These are phyloP conservation scores for Peromyscus maniculatus DNA, from an alignment of 2,113 vertebrate species.

Conservation along the genomic window DNA sequence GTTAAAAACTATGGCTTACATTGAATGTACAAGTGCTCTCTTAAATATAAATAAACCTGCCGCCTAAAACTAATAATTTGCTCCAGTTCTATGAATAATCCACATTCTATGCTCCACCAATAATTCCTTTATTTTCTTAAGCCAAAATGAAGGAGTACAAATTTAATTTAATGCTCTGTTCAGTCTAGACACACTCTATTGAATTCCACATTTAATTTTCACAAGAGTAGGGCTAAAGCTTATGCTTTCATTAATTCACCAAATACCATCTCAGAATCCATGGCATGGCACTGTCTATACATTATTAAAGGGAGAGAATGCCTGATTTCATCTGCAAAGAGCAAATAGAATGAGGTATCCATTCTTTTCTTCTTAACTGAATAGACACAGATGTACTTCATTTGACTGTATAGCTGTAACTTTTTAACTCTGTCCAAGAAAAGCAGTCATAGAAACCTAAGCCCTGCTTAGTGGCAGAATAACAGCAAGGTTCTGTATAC, in stretches of 20 bases:
- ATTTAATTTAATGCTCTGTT: constrained; percentile 82
- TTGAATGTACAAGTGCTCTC: constrained; percentile 14
- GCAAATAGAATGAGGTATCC: constrained; percentile 63
- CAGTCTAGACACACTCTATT: constrained; percentile 78
- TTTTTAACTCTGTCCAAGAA: constrained; percentile 1
- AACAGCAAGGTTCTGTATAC: neutral
- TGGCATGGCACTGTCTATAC: constrained; percentile 69
- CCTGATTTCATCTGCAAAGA: constrained; percentile 65
- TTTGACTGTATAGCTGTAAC: neutral
- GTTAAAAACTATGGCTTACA: neutral
- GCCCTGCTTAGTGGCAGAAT: neutral
- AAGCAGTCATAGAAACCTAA: constrained; percentile 26
- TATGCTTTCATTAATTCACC: constrained; percentile 81
- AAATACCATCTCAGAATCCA: constrained; percentile 68
- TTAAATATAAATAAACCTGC: constrained; percentile 58
- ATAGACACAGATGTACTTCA: constrained; percentile 21
- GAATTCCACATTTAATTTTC: constrained; percentile 80
- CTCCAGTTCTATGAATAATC: constrained; percentile 69
- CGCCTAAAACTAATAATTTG: constrained; percentile 72
- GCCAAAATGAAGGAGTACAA: constrained; percentile 77
- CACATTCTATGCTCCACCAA: constrained; percentile 63
- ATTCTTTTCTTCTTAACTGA: constrained; percentile 53
- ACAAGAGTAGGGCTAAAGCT: constrained; percentile 69
- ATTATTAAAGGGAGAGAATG: constrained; percentile 61
- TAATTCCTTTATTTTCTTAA: constrained; percentile 77